These are phyloP conservation scores for Xylophagus ater DNA, from an alignment of 2,888 invertebrate species.

Conservation along the genomic window DNA sequence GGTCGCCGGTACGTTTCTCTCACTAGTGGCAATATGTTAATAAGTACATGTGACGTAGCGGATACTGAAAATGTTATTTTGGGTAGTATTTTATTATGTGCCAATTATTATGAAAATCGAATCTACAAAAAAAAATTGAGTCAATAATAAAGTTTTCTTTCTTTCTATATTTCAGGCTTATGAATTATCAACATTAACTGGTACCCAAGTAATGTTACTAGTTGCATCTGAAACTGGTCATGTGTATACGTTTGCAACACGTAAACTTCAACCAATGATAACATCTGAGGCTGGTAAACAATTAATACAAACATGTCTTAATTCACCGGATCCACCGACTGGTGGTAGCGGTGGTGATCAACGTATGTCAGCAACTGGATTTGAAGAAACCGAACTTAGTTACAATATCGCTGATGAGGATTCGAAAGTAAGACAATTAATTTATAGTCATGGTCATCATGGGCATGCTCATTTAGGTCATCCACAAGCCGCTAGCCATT, in stretches of 20 bases:
- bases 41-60: no score
- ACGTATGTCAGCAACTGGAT: slow-evolving; percentile 95
- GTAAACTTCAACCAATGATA: slow-evolving; percentile 98
- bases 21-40: no score
- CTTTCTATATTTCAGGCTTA: slow-evolving; percentile 69
- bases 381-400: slow-evolving; percentile 96
- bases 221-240: slow-evolving; percentile 99
- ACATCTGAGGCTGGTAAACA: slow-evolving; percentile 95
- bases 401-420: slow-evolving; percentile 93
- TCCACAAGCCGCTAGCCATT: slow-evolving; percentile 48
- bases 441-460: slow-evolving; percentile 64
- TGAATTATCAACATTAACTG: slow-evolving; percentile 96
- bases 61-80: no score
- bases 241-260: slow-evolving; percentile 98
- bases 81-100: no score
- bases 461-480: slow-evolving; percentile 57
- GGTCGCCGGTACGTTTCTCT: no score
- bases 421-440: slow-evolving; percentile 95
- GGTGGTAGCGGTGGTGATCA: slow-evolving; percentile 67
- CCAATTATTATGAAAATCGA: no score
- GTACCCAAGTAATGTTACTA: slow-evolving; percentile 98
- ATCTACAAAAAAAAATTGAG: no score
- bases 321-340: slow-evolving; percentile 85
- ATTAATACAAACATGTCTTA: slow-evolving; percentile 96
- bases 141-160: no score